phyloP scores from a whole-genome alignment of 2,888 invertebrate species.

The Papilio protenor region DNA sequence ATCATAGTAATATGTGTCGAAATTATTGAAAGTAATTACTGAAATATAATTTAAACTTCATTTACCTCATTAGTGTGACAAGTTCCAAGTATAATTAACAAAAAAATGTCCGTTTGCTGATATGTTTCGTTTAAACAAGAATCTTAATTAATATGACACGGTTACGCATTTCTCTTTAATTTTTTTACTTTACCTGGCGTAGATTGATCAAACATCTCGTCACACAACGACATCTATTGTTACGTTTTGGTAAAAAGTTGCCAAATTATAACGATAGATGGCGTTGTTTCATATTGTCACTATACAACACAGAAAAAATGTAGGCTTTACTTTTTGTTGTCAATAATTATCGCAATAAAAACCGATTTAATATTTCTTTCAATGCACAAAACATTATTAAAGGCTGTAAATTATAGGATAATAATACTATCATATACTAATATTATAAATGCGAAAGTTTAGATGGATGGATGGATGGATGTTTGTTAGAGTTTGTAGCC shows the following conservation, averaged over 20 bases:
- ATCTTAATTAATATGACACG: conserved; percentile 14
- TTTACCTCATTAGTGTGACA: not conserved
- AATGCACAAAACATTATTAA: not conserved
- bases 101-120: conserved; percentile 4
- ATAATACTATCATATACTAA: not conserved
- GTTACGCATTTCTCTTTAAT: not conserved
- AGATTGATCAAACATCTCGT: not conserved
- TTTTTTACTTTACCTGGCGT: not conserved
- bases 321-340: not conserved
- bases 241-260: not conserved
- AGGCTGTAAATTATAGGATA: not conserved
- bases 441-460: not conserved
- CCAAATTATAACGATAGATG: not conserved
- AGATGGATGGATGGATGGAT: not conserved
- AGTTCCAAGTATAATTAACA: not conserved
- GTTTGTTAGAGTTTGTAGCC: too few relatives aligned
- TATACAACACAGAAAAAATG: not conserved
- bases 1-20: not conserved
- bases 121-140: not conserved
- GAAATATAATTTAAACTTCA: not conserved
- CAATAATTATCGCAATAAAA: not conserved
- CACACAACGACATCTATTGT: not conserved
- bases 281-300: not conserved
- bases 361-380: not conserved
- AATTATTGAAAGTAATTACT: not conserved